Evolutionary conservation across 2,113 vertebrate genomes (phyloP), one percentile per base, ranked within the genome.

Genomic region (Hippocampus barbouri): DNA sequence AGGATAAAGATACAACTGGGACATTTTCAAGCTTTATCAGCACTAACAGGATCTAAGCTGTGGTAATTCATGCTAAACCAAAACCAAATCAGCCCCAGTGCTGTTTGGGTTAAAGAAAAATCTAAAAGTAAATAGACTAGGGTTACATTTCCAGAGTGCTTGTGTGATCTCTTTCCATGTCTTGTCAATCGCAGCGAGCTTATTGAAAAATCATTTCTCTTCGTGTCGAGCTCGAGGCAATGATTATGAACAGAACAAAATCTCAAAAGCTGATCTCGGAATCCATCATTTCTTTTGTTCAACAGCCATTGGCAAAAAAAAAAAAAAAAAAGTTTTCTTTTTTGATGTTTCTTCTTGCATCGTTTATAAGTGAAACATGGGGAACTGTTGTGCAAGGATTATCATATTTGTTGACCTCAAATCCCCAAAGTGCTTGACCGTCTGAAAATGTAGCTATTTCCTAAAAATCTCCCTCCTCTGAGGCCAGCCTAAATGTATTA

Each of bases 51-150:
- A 91, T 91, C 85, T 87, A 84, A 87, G 88, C 87, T 74, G 63
- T 79, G 86, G 78, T 89, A 91, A 91, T 88, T 87, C 84, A 86
- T 87, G 90, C 80, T 87, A 88, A 91, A 90, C 83, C 88, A 85
- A 85, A 83, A 86, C 78, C 79, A 81, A 86, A 87, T 84, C 80
- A 63, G 78, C 81, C 81, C 69, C 77, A 69, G 71, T 61, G 67
- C 82, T 70, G 72, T 81, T 85, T 74, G 66, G 70, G 60, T 73
- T 72, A 21, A 70, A 69, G 70, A 25, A 59, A 67, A 65, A 74
- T 67, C 57, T 14, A 75, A 72, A 66, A 61, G 64, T 34, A 82
- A 83, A 86, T 68, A 78, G 78, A 82, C 76, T 82, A 77, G 65
- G 65, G 69, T 79, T 65, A 80, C 80, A 73, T 82, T 81, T 89